phyloP scores from a whole-genome alignment of 37 sponge, comb jelly and placozoan species.

The Spongilla lacustris region DNA sequence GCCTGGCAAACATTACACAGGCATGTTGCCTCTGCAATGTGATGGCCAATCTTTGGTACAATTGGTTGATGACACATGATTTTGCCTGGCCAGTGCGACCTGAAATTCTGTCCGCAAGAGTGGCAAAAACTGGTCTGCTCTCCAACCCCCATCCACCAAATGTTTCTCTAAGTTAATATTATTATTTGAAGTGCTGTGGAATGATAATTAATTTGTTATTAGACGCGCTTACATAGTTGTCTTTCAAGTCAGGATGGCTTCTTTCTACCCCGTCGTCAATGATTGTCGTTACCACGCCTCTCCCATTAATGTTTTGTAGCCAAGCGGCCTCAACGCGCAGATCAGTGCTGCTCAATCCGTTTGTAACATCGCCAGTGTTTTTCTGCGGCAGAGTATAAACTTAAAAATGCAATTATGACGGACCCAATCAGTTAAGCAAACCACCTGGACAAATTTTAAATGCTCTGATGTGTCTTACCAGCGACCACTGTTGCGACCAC shows the following conservation, averaged over 20 bases:
- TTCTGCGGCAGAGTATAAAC: neutral
- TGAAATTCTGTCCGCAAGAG: too few relatives aligned
- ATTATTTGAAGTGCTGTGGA: too few relatives aligned
- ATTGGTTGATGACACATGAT: too few relatives aligned
- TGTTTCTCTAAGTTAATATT: too few relatives aligned
- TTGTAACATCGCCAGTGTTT: neutral
- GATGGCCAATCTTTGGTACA: too few relatives aligned
- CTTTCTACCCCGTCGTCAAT: conserved; percentile 88
- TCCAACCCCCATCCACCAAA: too few relatives aligned
- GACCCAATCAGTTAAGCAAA: neutral
- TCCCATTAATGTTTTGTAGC: conserved; percentile 76
- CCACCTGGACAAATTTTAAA: too few relatives aligned
- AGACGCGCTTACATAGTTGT: conserved; percentile 75
- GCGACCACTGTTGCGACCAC: conserved; percentile 71
- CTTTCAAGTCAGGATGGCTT: conserved; percentile 68
- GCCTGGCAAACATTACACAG: too few relatives aligned
- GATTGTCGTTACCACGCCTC: conserved; percentile 77
- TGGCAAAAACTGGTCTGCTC: too few relatives aligned
- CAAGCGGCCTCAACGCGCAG: conserved; percentile 82
- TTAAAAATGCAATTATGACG: neutral
- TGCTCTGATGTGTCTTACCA: too few relatives aligned
- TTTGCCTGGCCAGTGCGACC: too few relatives aligned
- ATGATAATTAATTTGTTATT: neutral
- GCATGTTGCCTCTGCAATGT: too few relatives aligned
- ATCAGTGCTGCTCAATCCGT: conserved; percentile 6